Evolutionary conservation across 2,888 invertebrate genomes (phyloP).

Genomic region (Dioctria rufipes): DNA sequence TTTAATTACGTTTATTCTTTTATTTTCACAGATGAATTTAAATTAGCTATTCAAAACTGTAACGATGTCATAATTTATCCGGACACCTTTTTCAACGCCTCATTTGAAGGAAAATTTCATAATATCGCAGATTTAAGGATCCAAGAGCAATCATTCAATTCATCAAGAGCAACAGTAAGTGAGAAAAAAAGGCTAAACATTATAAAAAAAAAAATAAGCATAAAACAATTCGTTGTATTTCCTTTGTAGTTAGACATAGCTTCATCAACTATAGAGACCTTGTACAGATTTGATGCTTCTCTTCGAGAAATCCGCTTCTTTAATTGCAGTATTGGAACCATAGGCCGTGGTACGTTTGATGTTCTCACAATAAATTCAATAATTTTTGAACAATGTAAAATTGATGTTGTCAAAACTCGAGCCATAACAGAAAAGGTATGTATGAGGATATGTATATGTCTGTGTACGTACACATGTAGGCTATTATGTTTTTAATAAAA

Average conservation of each 20-base stretch:
- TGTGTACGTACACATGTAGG: neutral
- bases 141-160: slow-evolving; percentile 66
- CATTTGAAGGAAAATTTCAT: slow-evolving; percentile 65
- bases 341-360: slow-evolving; percentile 67
- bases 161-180: slow-evolving; percentile 66
- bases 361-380: slow-evolving; percentile 68
- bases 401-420: slow-evolving; percentile 65
- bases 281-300: slow-evolving; percentile 67
- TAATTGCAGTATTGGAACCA: slow-evolving; percentile 66
- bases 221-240: neutral
- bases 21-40: slow-evolving; percentile 64
- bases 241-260: slow-evolving; percentile 65
- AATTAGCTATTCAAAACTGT: slow-evolving; percentile 65
- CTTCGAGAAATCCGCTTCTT: slow-evolving; percentile 66
- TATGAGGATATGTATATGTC: no score
- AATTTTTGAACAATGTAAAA: slow-evolving; percentile 66
- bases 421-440: slow-evolving; percentile 69
- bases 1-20: neutral
- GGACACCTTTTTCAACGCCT: slow-evolving; percentile 67
- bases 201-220: slow-evolving; percentile 1
- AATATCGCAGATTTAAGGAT: slow-evolving; percentile 65
- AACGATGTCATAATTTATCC: slow-evolving; percentile 64
- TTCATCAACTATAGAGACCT: slow-evolving; percentile 64
- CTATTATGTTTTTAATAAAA: slow-evolving; percentile 2
- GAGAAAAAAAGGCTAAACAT: slow-evolving; percentile 5